Percentiles rank a stretch among this genome's conserved stretches.
These are phyloP conservation scores for Pangasianodon hypophthalmus DNA, from an alignment of 2,113 vertebrate genomes.

Conservation along the genomic window DNA sequence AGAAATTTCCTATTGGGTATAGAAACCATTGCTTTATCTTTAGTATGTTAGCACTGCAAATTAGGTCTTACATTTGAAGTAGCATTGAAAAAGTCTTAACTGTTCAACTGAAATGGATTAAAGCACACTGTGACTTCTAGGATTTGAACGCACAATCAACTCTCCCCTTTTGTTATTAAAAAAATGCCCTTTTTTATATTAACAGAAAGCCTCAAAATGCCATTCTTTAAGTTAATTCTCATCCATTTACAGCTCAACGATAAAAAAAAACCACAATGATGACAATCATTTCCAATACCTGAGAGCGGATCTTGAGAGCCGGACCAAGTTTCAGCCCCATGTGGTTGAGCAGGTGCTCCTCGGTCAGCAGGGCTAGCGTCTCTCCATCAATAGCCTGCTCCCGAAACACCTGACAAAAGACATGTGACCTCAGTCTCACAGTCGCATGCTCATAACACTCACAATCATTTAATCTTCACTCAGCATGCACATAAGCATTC, in stretches of 20 bases:
- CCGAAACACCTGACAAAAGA: conserved; percentile 86
- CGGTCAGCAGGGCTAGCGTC: conserved; percentile 92
- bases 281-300: conserved; percentile 73
- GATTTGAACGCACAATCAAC: not conserved
- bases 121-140: not conserved
- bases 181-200: not conserved
- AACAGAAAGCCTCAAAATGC: not conserved
- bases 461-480: conserved; percentile 27
- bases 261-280: not conserved
- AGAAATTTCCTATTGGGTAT: not conserved
- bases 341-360: conserved; percentile 93
- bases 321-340: conserved; percentile 97
- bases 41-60: not conserved
- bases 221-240: not conserved
- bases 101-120: not conserved
- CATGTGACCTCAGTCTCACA: conserved; percentile 72
- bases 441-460: conserved; percentile 46
- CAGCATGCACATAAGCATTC: conserved; percentile 41
- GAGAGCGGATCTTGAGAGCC: conserved; percentile 93
- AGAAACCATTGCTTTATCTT: not conserved
- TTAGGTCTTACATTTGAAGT: not conserved
- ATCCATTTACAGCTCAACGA: not conserved
- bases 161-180: too few species aligned
- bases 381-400: conserved; percentile 97
- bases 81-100: not conserved